phyloP scores from a whole-genome alignment of 1,140 invertebrate species.

The Gryon sp. region DNA sequence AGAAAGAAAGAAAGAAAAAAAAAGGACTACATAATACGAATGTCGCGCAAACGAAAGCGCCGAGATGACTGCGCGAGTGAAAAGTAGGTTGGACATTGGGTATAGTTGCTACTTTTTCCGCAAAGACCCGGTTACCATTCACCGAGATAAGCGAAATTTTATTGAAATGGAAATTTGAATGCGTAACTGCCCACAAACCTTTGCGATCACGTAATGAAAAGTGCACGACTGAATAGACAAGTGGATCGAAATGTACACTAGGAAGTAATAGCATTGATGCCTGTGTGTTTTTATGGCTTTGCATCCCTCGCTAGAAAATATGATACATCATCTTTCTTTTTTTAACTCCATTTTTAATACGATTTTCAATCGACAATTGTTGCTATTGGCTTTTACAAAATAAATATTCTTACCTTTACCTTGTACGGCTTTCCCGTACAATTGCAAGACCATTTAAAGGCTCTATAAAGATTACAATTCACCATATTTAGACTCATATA shows the following conservation, averaged over 20 bases:
- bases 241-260: constrained; percentile 41
- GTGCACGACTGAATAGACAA: constrained; percentile 44
- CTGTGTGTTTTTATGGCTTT: constrained; percentile 13
- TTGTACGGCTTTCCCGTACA: too few relatives aligned
- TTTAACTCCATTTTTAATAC: not conserved
- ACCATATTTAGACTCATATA: too few relatives aligned
- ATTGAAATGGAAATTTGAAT: constrained; percentile 59
- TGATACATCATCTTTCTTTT: too few relatives aligned
- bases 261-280: constrained; percentile 22
- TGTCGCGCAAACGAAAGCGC: constrained; percentile 43
- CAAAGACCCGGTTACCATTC: constrained; percentile 49
- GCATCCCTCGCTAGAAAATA: not conserved
- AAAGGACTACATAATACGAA: constrained; percentile 16
- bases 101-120: constrained; percentile 38
- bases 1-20: not conserved
- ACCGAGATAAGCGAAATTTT: constrained; percentile 54
- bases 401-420: too few relatives aligned
- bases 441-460: too few relatives aligned
- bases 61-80: constrained; percentile 26
- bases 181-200: constrained; percentile 53
- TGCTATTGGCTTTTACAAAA: too few relatives aligned
- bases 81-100: constrained; percentile 52
- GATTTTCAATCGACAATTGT: too few relatives aligned
- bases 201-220: constrained; percentile 52
- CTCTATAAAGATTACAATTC: too few relatives aligned